phyloP scores from a whole-genome alignment of 2,888 invertebrate species.

The Arctia plantaginis region DNA sequence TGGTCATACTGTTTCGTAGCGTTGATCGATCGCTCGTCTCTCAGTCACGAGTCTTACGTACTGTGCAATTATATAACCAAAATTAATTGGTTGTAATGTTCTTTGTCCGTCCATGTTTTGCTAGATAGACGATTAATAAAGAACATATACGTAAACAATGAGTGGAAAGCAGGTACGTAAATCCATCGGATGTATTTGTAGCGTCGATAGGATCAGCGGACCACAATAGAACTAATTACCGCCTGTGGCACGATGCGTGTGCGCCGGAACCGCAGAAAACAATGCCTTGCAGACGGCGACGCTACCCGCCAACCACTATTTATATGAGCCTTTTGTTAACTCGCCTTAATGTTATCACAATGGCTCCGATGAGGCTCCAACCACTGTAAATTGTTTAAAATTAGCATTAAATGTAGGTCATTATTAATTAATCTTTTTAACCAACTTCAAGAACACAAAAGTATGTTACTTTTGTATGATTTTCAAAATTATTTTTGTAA shows the following conservation, averaged over 20 bases:
- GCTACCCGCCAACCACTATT: constrained; percentile 40
- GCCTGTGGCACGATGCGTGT: constrained; percentile 61
- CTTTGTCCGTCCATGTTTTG: constrained; percentile 12
- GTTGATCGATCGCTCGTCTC: background rate
- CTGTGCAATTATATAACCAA: constrained; percentile 3
- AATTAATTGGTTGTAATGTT: constrained; percentile 14
- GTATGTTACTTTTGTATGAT: no score
- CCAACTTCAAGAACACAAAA: no score
- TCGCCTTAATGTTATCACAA: constrained; percentile 65
- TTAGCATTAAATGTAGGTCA: constrained; percentile 31
- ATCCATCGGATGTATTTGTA: constrained; percentile 82
- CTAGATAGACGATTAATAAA: constrained; percentile 52
- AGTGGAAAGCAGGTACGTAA: constrained; percentile 81
- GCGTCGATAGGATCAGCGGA: constrained; percentile 77
- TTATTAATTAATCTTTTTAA: constrained; percentile 24
- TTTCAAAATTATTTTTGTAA: no score
- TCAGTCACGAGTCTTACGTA: background rate
- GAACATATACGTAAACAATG: constrained; percentile 68
- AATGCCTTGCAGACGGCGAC: constrained; percentile 65
- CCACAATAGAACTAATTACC: constrained; percentile 84
- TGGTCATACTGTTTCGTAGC: background rate
- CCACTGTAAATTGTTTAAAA: constrained; percentile 24
- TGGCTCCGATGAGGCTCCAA: constrained; percentile 34
- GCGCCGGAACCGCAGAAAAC: constrained; percentile 73
- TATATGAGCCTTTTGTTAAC: constrained; percentile 70